These are phyloP conservation scores for Cyclargus thomasi DNA, from an alignment of 1,140 invertebrate genomes.

Conservation along the genomic window DNA sequence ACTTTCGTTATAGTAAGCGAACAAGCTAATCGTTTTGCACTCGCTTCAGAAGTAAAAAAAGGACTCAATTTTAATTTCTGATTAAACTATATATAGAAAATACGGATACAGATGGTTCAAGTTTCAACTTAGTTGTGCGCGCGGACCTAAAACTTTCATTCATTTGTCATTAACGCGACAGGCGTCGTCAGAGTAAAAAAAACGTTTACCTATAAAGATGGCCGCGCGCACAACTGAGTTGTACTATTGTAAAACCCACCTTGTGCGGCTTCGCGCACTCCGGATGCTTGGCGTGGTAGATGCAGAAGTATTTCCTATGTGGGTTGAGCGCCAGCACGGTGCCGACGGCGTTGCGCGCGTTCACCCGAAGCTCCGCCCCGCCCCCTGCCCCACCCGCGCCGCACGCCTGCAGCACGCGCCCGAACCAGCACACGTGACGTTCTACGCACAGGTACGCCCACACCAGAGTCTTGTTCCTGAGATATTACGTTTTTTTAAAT, in stretches of 20 bases:
- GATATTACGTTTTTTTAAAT: not conserved
- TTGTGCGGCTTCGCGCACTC: constrained; percentile 76
- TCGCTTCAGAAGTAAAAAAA: too few relatives aligned
- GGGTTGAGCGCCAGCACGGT: constrained; percentile 97
- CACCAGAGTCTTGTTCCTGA: constrained; percentile 90
- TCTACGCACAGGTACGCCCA: constrained; percentile 96
- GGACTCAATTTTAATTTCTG: too few relatives aligned
- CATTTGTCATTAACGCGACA: too few relatives aligned
- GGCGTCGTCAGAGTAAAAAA: too few relatives aligned
- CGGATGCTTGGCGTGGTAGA: constrained; percentile 96
- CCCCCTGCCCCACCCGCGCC: constrained; percentile 85
- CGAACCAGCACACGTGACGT: constrained; percentile 94
- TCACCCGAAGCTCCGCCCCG: constrained; percentile 88
- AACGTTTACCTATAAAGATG: too few relatives aligned
- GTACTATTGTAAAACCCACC: constrained; percentile 59
- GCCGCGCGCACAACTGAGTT: too few relatives aligned
- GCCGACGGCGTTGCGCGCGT: constrained; percentile 97
- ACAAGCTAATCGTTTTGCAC: too few relatives aligned
- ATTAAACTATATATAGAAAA: too few relatives aligned
- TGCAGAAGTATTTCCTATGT: constrained; percentile 97
- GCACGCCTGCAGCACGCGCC: constrained; percentile 88
- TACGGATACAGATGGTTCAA: too few relatives aligned
- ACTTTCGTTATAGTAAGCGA: too few relatives aligned
- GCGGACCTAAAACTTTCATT: too few relatives aligned
- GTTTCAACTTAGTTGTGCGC: too few relatives aligned